These are phyloP conservation scores for Chaetogeoica ovagalla DNA, from an alignment of 2,888 invertebrate genomes.

Conservation along the genomic window DNA sequence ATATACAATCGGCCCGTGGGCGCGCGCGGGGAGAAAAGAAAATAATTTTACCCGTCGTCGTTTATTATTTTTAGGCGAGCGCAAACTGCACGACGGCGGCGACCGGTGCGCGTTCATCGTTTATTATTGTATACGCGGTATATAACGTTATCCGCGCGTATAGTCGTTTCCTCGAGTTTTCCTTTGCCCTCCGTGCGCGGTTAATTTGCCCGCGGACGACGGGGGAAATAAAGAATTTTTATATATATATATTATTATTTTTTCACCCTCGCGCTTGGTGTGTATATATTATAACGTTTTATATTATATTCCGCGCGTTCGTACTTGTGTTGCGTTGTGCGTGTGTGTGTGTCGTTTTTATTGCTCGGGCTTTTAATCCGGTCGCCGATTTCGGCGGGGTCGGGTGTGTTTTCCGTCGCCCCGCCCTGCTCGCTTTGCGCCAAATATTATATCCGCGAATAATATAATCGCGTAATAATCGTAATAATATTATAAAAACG, in stretches of 20 bases:
- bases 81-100: too few relatives aligned
- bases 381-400: constrained; percentile 40
- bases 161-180: constrained; percentile 43
- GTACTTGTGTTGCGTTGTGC: constrained; percentile 33
- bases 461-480: constrained; percentile 42
- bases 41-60: too few relatives aligned
- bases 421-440: constrained; percentile 20
- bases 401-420: not conserved
- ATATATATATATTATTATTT: constrained; percentile 25
- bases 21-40: too few relatives aligned
- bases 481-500: constrained; percentile 46
- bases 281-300: not conserved
- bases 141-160: too few relatives aligned
- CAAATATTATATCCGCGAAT: constrained; percentile 32
- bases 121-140: constrained; percentile 23
- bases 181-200: constrained; percentile 33
- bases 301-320: not conserved
- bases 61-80: too few relatives aligned
- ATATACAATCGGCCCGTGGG: too few relatives aligned
- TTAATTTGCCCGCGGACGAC: constrained; percentile 31
- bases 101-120: too few relatives aligned
- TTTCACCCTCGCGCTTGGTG: not conserved
- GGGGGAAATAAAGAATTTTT: constrained; percentile 38
- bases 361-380: constrained; percentile 51
- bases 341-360: constrained; percentile 52